Evolutionary conservation across 2,797 vertebrate species (phyloP).

Genomic region (Moxostoma hubbsi): DNA sequence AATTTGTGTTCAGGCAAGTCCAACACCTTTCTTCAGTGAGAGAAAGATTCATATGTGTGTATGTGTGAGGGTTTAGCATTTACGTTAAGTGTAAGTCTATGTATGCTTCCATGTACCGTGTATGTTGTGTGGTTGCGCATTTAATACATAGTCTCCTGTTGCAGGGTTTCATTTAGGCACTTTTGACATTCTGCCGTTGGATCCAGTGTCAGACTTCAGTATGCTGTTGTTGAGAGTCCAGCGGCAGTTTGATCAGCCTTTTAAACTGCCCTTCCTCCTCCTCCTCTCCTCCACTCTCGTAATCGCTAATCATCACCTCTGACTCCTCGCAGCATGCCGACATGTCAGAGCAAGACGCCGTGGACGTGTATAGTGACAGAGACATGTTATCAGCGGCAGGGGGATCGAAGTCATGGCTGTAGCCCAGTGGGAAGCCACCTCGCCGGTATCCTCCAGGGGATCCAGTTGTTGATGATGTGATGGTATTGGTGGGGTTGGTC

Average conservation of each 20-base stretch:
- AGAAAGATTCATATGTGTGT: slow-evolving; percentile 10
- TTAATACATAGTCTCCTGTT: slow-evolving; percentile 54
- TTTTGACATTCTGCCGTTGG: slow-evolving; percentile 80
- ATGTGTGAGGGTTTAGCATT: slow-evolving; percentile 35
- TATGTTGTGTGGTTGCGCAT: slow-evolving; percentile 15
- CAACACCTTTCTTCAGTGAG: background rate
- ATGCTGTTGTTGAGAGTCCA: slow-evolving; percentile 93
- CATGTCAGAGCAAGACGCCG: slow-evolving; percentile 97
- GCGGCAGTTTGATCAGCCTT: slow-evolving; percentile 81
- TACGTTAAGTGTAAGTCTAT: slow-evolving; percentile 38
- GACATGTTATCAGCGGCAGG: slow-evolving; percentile 89
- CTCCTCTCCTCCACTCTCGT: slow-evolving; percentile 94
- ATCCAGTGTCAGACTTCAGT: slow-evolving; percentile 96
- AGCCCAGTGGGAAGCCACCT: slow-evolving; percentile 77
- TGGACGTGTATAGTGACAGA: slow-evolving; percentile 90
- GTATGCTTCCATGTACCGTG: slow-evolving; percentile 23
- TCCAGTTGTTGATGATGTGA: slow-evolving; percentile 72
- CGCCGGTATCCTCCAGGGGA: slow-evolving; percentile 69
- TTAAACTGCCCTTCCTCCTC: slow-evolving; percentile 80
- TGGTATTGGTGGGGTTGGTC: slow-evolving; percentile 69
- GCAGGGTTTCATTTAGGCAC: slow-evolving; percentile 90
- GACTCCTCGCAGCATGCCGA: slow-evolving; percentile 96
- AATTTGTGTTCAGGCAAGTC: slow-evolving; percentile 10
- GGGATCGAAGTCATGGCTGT: slow-evolving; percentile 82
- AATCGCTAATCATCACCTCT: slow-evolving; percentile 97